Evolutionary conservation across 2,113 vertebrate genomes (phyloP), one percentile per base, ranked within the genome.

Genomic region (Oplegnathus fasciatus): DNA sequence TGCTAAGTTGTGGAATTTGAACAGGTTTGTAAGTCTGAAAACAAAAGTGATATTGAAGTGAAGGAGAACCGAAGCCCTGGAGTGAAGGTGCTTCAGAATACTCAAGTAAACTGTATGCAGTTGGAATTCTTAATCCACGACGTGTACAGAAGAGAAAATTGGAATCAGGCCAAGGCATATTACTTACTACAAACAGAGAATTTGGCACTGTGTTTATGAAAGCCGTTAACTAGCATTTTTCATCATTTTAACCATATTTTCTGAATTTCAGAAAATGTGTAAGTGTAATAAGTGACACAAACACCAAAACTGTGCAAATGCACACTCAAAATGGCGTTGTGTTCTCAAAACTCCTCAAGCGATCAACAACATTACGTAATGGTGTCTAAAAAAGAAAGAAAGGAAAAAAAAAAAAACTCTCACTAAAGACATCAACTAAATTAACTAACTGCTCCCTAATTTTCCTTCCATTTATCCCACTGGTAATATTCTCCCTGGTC

Each of bases 21-120:
- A 42, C 61, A 37, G 71, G 82, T 77, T 87, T 91, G 67, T 79
- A 17, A 54, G 40, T 73, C 34, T 48, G 67, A 86, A 88, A 84
- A 67, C 30, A 83, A 78, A 86, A 69, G 57, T 62, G 66, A 67
- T 37, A 57, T 22, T 42, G 9, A 84, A 82, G 66, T 44, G n/a
- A 82, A 85, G 65, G 57, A 72, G 68, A 83, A 70, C 13, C 65
- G 42, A 74, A 68, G 42, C 82, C 71, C 76, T 22, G 2, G 64
- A 77, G 68, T 55, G 17, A 77, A 46, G 40, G 46, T 30, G 26
- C 46, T 15, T 26, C 65, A 40, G 46, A 40, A n/a, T 30, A 48
- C 42, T 60, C 32, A 74, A 64, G 61, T 65, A 42, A 62, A 72
- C 34, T 72, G 61, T 8, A 65, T 58, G 69, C 34, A 52, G 18